Conservation (phyloP, 2,797 vertebrate species). For the Chanos chanos region DNA sequence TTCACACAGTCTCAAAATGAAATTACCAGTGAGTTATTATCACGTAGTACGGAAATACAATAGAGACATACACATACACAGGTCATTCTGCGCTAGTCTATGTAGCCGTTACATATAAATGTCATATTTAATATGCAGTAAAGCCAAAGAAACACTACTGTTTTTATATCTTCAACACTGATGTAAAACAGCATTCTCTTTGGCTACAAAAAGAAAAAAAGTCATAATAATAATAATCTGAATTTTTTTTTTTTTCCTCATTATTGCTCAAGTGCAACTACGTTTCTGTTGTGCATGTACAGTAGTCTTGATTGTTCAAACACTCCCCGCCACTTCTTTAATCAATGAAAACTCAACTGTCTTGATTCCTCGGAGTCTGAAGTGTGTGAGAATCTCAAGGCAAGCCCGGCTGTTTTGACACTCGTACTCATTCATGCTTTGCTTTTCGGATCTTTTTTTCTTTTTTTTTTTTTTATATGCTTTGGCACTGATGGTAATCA, state of each 20-base stretch:
- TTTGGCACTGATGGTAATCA: slow-evolving; percentile 53
- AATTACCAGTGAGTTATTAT: too few species aligned
- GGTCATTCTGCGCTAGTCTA: too few species aligned
- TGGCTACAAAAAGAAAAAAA: too few species aligned
- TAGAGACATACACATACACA: too few species aligned
- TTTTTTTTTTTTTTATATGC: slow-evolving; percentile 30
- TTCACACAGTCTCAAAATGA: too few species aligned
- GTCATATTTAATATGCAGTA: too few species aligned
- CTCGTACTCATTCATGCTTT: slow-evolving; percentile 24
- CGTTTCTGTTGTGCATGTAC: slow-evolving; percentile 44
- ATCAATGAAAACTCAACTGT: slow-evolving; percentile 70
- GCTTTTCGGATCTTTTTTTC: slow-evolving; percentile 26
- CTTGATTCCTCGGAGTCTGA: slow-evolving; percentile 64
- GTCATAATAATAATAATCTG: too few species aligned
- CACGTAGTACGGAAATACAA: too few species aligned
- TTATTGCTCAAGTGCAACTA: slow-evolving; percentile 19
- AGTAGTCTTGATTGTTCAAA: slow-evolving; percentile 69
- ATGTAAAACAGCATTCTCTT: too few species aligned
- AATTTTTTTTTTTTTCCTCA: background rate
- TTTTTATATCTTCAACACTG: too few species aligned
- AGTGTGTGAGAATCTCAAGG: slow-evolving; percentile 71
- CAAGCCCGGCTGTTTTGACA: slow-evolving; percentile 55
- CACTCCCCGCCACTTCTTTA: slow-evolving; percentile 70
- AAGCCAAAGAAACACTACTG: too few species aligned
- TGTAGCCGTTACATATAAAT: too few species aligned